These are phyloP conservation scores for Buathra laborator DNA, from an alignment of 2,888 invertebrate genomes.

Conservation along the genomic window DNA sequence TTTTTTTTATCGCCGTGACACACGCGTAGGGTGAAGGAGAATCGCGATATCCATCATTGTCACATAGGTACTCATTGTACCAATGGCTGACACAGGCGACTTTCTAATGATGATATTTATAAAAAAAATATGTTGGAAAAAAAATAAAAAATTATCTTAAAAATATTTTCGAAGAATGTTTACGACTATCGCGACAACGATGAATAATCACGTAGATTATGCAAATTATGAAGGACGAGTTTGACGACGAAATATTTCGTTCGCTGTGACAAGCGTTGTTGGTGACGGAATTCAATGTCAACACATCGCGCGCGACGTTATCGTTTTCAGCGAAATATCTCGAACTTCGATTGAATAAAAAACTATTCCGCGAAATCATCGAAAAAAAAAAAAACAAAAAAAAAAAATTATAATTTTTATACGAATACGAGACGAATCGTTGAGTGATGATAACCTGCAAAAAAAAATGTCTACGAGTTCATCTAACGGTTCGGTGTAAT, in stretches of 20 bases:
- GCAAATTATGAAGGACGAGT: background rate
- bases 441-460: background rate
- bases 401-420: background rate
- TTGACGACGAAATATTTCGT: background rate
- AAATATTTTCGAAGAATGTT: background rate
- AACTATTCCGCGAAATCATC: background rate
- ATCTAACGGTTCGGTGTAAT: slow-evolving; percentile 24
- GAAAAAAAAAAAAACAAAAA: background rate
- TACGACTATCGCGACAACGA: background rate
- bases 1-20: background rate
- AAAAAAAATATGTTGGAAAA: background rate
- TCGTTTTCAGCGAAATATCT: background rate
- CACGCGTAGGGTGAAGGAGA: slow-evolving; percentile 12
- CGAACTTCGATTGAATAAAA: background rate
- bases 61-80: slow-evolving; percentile 2
- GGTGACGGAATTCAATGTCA: background rate
- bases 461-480: background rate
- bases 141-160: background rate
- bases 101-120: slow-evolving; percentile 35
- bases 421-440: background rate
- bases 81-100: slow-evolving; percentile 14
- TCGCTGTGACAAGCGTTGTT: background rate
- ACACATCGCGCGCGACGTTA: background rate
- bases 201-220: background rate
- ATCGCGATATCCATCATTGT: background rate